These are phyloP conservation scores for Oryzias javanicus DNA, from an alignment of 2,113 vertebrate species.

Conservation along the genomic window DNA sequence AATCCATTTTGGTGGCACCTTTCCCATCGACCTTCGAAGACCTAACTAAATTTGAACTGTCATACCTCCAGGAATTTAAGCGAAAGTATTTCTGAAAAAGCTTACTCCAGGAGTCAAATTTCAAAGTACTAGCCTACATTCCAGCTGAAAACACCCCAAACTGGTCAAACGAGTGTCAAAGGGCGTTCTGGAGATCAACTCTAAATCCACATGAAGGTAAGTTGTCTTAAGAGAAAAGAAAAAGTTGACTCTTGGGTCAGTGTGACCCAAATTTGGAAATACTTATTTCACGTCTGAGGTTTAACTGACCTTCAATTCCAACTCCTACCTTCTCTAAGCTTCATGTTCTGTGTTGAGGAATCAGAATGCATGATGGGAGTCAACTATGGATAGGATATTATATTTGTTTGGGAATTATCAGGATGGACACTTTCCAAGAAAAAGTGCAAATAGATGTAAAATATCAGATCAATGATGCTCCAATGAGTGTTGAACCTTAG, in stretches of 20 bases:
- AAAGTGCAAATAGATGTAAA: not conserved
- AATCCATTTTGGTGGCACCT: not conserved
- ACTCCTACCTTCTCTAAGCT: too few relatives aligned
- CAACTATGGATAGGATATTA: conserved; percentile 13
- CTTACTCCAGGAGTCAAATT: not conserved
- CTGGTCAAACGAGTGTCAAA: not conserved
- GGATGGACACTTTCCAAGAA: conserved; percentile 7
- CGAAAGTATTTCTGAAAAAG: too few relatives aligned
- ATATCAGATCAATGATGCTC: not conserved
- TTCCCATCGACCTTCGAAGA: not conserved
- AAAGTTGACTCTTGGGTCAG: conserved; percentile 23
- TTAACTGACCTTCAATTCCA: conserved; percentile 8
- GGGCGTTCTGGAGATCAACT: conserved; percentile 56
- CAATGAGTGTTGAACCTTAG: too few relatives aligned
- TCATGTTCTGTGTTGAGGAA: too few relatives aligned
- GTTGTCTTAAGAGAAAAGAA: conserved; percentile 5
- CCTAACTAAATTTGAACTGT: not conserved
- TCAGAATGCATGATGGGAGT: conserved; percentile 4
- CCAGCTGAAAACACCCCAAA: not conserved
- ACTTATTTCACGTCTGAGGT: too few relatives aligned
- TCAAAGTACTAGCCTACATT: not conserved
- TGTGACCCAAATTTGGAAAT: conserved; percentile 31
- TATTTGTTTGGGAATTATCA: conserved; percentile 7
- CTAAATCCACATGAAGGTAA: conserved; percentile 26
- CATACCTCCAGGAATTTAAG: too few relatives aligned